Percentiles rank a stretch among this genome's conserved stretches.
Conservation (phyloP, 2,797 vertebrate genomes). For the Acrossocheilus wenchowensis region DNA sequence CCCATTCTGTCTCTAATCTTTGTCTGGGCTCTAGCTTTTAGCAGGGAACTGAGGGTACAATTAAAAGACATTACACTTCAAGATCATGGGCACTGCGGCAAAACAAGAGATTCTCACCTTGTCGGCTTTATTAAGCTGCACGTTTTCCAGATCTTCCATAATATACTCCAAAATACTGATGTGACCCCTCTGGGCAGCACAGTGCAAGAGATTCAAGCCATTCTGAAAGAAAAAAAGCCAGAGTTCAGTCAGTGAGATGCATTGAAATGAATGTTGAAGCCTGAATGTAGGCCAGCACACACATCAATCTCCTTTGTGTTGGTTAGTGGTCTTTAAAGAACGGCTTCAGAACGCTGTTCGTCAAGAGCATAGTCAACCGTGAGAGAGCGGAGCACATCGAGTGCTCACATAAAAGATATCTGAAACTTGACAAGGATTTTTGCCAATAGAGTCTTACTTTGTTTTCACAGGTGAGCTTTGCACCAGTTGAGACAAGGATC, state of each 20-base stretch:
- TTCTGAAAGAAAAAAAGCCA: slow-evolving; percentile 69
- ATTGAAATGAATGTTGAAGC: not conserved
- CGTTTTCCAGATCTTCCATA: slow-evolving; percentile 86
- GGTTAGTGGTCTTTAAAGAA: not conserved
- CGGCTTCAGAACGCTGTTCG: not conserved
- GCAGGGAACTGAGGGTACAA: not conserved
- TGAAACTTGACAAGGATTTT: not conserved
- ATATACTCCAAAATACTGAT: slow-evolving; percentile 82
- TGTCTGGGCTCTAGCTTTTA: not conserved
- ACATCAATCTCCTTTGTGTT: not conserved
- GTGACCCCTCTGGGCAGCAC: slow-evolving; percentile 87
- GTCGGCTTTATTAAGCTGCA: slow-evolving; percentile 80
- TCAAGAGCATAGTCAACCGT: not conserved
- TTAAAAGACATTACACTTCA: not conserved
- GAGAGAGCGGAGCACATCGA: not conserved
- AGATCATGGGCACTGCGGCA: not conserved
- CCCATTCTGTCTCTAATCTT: not conserved
- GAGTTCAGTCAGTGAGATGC: not conserved
- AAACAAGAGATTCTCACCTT: slow-evolving; percentile 76
- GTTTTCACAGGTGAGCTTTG: slow-evolving; percentile 84
- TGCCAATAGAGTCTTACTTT: slow-evolving; percentile 75
- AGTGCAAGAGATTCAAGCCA: slow-evolving; percentile 86
- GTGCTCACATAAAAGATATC: not conserved
- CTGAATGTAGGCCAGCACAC: slow-evolving; percentile 5
- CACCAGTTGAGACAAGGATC: slow-evolving; percentile 86